Conservation (phyloP, 2,888 invertebrate species). For the Oeneis ivallda region DNA sequence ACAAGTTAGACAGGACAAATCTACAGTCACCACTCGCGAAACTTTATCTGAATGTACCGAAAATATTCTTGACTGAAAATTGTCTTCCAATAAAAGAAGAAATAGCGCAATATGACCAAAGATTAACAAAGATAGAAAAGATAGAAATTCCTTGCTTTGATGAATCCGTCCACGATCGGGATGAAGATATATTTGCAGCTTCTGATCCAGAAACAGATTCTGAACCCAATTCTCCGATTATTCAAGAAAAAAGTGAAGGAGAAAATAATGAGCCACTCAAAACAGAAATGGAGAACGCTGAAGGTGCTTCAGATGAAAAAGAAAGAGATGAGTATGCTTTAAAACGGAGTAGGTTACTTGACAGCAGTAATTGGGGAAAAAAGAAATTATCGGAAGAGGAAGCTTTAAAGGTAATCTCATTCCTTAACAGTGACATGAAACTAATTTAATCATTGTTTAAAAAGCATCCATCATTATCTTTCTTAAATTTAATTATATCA, state of each 20-base stretch:
- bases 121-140: conserved; percentile 31
- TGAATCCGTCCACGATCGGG: conserved; percentile 35
- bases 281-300: conserved; percentile 24
- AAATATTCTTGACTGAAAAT: conserved; percentile 16
- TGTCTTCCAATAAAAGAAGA: conserved; percentile 26
- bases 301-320: conserved; percentile 21
- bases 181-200: neutral
- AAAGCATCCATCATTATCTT: neutral
- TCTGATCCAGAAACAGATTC: conserved; percentile 19
- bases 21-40: conserved; percentile 49
- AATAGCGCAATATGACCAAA: conserved; percentile 23
- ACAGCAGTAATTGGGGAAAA: conserved; percentile 61
- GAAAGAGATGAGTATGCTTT: conserved; percentile 22
- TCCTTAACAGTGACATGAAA: neutral
- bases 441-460: neutral
- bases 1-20: conserved; percentile 53
- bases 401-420: conserved; percentile 50
- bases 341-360: conserved; percentile 48
- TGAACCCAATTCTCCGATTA: conserved; percentile 20
- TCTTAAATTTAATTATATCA: neutral
- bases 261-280: conserved; percentile 12
- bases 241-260: conserved; percentile 16
- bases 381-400: conserved; percentile 61
- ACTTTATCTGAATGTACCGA: conserved; percentile 10
- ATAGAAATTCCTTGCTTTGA: conserved; percentile 26